These are phyloP conservation scores for Eristalinus aeneus DNA, from an alignment of 2,888 invertebrate species.

Conservation along the genomic window DNA sequence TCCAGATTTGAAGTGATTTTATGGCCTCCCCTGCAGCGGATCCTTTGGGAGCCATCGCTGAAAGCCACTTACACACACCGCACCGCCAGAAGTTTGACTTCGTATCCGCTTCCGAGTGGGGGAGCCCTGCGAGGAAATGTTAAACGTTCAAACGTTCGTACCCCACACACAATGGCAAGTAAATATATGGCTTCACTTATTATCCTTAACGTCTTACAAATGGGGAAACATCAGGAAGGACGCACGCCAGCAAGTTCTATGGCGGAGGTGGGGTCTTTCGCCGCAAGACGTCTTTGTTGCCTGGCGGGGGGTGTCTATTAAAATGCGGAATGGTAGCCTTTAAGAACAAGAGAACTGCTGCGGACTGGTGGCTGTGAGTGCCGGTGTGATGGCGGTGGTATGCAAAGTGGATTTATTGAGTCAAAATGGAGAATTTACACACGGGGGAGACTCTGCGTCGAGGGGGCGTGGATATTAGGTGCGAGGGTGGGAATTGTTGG, in stretches of 20 bases:
- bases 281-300: constrained; percentile 36
- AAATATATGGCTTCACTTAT: constrained; percentile 69
- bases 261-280: constrained; percentile 7
- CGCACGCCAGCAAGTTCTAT: constrained; percentile 31
- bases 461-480: constrained; percentile 38
- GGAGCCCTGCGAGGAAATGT: constrained; percentile 25
- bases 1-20: constrained; percentile 33
- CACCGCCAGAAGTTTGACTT: constrained; percentile 8
- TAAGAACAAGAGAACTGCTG: constrained; percentile 29
- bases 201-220: constrained; percentile 69
- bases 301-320: constrained; percentile 56
- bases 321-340: constrained; percentile 62
- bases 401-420: constrained; percentile 80
- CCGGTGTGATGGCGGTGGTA: constrained; percentile 69
- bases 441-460: not conserved
- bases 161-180: constrained; percentile 45
- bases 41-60: constrained; percentile 51
- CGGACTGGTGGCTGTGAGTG: not conserved
- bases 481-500: constrained; percentile 17
- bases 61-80: constrained; percentile 58
- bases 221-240: constrained; percentile 67
- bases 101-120: constrained; percentile 7
- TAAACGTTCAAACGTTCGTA: constrained; percentile 65
- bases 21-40: constrained; percentile 7
- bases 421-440: constrained; percentile 78